Base-by-base conservation (phyloP, 2,888 invertebrate genomes). In the Candidula unifasciata region DNA sequence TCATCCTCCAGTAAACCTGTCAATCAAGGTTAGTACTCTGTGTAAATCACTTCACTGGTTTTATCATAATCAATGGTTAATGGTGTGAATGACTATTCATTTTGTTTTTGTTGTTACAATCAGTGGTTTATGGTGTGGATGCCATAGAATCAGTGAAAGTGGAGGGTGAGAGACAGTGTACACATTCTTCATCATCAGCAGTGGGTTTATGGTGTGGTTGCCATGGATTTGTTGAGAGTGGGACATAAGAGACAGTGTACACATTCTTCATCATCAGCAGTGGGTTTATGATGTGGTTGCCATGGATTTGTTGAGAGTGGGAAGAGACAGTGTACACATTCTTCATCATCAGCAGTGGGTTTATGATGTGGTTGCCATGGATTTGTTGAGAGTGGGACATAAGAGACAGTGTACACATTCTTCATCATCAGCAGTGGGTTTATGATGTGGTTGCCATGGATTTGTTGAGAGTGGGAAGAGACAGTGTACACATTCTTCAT, bases 1-100 rank as follows among this genome's bases (percentile, higher is more conserved):
- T 90, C 91, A 54, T 89, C 89, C 44, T 85, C 89, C 8, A 90
- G 89, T 35, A 93, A 93, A 89, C 91, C 92, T 69, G 92, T 92
- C n/a, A 92, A 93, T 88, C 93, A 93, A 89, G 92, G 93, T 93
- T 86, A 66, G 87, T 69, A 60, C 16, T 24, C 33, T 69, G 33
- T 33, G 3, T 44, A 44, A 10, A 44, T 44, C 13, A 13, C 44
- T 44, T 44, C 44, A 44, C 44, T 10, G 44, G 44, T 44, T 44
- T 44, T 13, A 44, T 44, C 13, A 37, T 52, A 16, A 52, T 27
- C 27, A 21, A 30, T 30, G 2, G 35, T 2, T 71, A 13, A 24
- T 37, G 5, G 35, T 71, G 27, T 69, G 3, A 68, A 0, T 33
- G 0, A 3, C 13, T 21, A 18, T 60, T 60, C 18, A 3, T 60